These are phyloP conservation scores for Fulica atra DNA, from an alignment of 2,113 vertebrate species.

Conservation along the genomic window DNA sequence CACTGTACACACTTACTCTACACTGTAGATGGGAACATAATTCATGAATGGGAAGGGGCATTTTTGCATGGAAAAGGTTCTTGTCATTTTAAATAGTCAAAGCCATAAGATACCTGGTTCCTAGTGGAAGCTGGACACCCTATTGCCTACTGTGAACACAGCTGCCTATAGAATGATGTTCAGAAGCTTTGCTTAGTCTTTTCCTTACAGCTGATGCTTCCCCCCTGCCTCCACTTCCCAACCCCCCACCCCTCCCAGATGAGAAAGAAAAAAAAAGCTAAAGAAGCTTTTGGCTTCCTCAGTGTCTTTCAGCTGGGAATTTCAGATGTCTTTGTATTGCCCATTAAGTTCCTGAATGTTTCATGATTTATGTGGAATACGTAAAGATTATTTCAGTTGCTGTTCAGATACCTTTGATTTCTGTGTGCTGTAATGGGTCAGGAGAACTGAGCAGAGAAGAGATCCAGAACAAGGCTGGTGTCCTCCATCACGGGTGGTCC, in stretches of 20 bases:
- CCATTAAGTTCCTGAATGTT: not conserved
- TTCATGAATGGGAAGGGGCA: not conserved
- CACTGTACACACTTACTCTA: no score
- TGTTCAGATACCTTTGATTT: not conserved
- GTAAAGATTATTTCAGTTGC: not conserved
- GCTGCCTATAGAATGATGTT: not conserved
- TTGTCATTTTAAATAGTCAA: not conserved
- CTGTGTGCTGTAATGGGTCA: not conserved
- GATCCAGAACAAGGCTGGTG: not conserved
- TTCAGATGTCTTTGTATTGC: not conserved
- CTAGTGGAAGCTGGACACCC: not conserved
- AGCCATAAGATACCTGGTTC: not conserved
- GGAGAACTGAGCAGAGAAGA: not conserved
- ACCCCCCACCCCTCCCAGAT: no score
- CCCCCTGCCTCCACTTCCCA: no score
- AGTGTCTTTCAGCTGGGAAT: not conserved
- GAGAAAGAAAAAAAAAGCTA: not conserved
- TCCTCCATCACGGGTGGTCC: fast-evolving
- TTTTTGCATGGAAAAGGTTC: not conserved
- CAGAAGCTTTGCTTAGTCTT: not conserved
- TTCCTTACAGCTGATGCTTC: not conserved
- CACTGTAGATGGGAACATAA: not conserved
- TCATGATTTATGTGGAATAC: not conserved
- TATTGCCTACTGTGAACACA: not conserved
- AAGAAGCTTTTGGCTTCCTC: not conserved